Evolutionary conservation across 2,113 vertebrate species (phyloP), one percentile per base, ranked within the genome.

Genomic region (Lophochroa leadbeateri): DNA sequence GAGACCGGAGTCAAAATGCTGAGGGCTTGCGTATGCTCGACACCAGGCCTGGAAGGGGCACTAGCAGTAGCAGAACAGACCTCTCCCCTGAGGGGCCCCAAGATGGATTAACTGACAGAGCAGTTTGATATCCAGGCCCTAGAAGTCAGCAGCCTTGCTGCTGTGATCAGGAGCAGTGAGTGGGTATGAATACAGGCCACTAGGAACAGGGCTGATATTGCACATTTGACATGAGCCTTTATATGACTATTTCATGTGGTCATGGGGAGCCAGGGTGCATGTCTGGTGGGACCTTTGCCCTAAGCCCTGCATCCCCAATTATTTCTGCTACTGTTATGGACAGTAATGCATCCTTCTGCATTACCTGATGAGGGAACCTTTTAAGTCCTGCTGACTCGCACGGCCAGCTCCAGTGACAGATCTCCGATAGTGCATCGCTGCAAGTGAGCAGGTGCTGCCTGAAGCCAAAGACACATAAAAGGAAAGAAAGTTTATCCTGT

Each of bases 391-490:
- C 72, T 88, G 29, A 69, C 41, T 31, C 65, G 90, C 69, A 7
- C 27, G 16, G 67, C 71, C 74, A 68, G 82, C 82, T 96, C 91
- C 82, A 78, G 52, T 96, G 96, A 95, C 95, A 94, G 96, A 98
- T 98, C 47, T 87, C 80, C 81, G 96, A 97, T 94, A 98, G 96
- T 2, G 5, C 79, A 5, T 91, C 18, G 5, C 92, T 93, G 68
- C 95, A 93, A 97, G 65, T 72, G 68, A 97, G 95, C 97, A 98
- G 97, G 97, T 98, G 97, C 90, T 97, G 94, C 94, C 78, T 84
- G 79, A 96, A 92, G 89, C 96, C 92, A 93, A 92, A 84, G 93
- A 94, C 96, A 93, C 82, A 67, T 94, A 94, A 95, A 98, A 97
- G 88, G 65, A 97, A 96, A 88, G 90, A 92, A 94, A 95, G 86